Conservation (phyloP, 1,140 invertebrate genomes). For the Aphelinus atriplicis region DNA sequence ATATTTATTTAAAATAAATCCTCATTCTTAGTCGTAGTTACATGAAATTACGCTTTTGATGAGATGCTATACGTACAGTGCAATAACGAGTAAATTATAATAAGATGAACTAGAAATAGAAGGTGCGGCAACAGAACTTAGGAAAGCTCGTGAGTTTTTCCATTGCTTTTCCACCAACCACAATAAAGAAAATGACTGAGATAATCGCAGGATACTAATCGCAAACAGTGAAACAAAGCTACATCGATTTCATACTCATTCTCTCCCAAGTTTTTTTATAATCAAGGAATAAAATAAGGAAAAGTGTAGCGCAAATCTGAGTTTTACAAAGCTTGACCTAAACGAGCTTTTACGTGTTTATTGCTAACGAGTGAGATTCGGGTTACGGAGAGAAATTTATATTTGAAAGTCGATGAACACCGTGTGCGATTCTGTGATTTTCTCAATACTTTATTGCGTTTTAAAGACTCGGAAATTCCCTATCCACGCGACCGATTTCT, state of each 20-base stretch:
- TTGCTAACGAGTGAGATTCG: too few relatives aligned
- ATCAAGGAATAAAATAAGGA: too few relatives aligned
- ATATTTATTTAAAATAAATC: constrained; percentile 43
- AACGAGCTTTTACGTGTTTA: too few relatives aligned
- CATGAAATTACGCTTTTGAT: constrained; percentile 37
- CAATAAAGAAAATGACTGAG: constrained; percentile 5
- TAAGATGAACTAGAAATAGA: background rate
- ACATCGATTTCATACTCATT: constrained; percentile 4
- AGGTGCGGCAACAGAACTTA: background rate
- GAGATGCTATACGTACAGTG: constrained; percentile 40
- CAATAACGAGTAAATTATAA: constrained; percentile 26
- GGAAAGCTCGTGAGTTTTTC: background rate
- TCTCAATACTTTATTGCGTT: constrained; percentile 12
- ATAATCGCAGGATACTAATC: background rate
- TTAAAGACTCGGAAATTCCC: too few relatives aligned
- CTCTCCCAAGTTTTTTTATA: too few relatives aligned
- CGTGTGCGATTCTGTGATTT: constrained; percentile 3
- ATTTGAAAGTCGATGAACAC: constrained; percentile 22
- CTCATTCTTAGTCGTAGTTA: constrained; percentile 39
- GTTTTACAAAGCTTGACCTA: too few relatives aligned
- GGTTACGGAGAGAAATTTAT: background rate
- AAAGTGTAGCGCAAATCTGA: too few relatives aligned
- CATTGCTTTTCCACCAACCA: background rate
- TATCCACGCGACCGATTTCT: too few relatives aligned
- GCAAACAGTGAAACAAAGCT: constrained; percentile 23